These are phyloP conservation scores for Trissolcus japonicus DNA, from an alignment of 2,888 invertebrate species.

Conservation along the genomic window DNA sequence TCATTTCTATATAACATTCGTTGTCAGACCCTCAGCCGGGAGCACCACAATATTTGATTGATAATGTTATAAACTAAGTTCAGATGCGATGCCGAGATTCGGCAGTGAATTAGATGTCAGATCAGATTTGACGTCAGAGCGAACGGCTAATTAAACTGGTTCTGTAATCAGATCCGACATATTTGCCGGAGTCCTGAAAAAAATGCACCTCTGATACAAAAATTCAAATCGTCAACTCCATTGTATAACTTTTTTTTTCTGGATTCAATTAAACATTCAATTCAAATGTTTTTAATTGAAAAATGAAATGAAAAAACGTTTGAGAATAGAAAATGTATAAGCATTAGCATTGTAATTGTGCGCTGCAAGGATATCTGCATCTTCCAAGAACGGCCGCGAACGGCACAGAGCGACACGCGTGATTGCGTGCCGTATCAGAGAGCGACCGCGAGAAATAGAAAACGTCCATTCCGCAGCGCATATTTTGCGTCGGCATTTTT, in stretches of 20 bases:
- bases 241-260: not conserved
- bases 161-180: not conserved
- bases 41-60: too few species aligned
- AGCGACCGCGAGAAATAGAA: constrained; percentile 15
- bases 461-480: constrained; percentile 13
- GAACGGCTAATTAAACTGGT: too few species aligned
- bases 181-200: not conserved
- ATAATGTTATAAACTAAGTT: too few species aligned
- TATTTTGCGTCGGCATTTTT: constrained; percentile 1
- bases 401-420: constrained; percentile 18
- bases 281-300: not conserved
- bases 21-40: too few species aligned
- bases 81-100: too few species aligned
- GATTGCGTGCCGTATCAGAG: constrained; percentile 9
- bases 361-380: constrained; percentile 21
- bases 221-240: not conserved
- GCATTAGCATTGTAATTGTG: constrained; percentile 20
- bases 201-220: not conserved
- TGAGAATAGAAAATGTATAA: constrained; percentile 17
- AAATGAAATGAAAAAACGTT: not conserved
- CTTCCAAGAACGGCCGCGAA: constrained; percentile 17
- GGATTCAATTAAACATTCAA: too few species aligned
- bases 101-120: too few species aligned
- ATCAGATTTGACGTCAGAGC: too few species aligned
- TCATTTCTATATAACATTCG: too few species aligned